Evolutionary conservation across 2,113 vertebrate species (phyloP).

Genomic region (Siniperca chuatsi): DNA sequence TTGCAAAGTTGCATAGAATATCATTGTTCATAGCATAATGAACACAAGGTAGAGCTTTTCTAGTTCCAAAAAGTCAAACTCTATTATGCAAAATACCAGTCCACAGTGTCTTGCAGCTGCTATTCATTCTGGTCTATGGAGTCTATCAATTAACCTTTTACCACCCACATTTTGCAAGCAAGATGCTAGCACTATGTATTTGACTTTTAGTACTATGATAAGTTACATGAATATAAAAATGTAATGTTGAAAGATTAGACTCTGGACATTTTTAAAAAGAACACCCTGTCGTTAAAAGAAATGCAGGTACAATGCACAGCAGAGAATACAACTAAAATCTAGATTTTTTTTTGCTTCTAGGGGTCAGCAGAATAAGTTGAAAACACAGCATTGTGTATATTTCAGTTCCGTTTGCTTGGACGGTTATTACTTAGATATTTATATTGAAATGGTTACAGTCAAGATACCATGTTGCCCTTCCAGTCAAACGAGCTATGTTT

Average conservation of each 20-base stretch:
- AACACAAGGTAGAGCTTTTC: not conserved
- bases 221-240: not conserved
- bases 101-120: not conserved
- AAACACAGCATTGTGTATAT: not conserved
- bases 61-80: not conserved
- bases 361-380: no score
- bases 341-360: no score
- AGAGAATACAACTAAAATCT: no score
- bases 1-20: not conserved
- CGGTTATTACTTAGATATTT: not conserved
- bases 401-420: not conserved
- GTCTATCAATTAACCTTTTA: constrained; percentile 5
- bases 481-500: not conserved
- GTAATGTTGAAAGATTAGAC: not conserved
- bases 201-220: not conserved
- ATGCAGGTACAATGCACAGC: no score
- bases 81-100: not conserved
- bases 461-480: not conserved
- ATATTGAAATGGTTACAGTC: not conserved
- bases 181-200: not conserved
- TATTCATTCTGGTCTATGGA: not conserved
- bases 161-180: not conserved
- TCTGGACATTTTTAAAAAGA: no score
- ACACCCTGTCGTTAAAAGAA: no score
- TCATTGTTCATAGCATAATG: not conserved